Evolutionary conservation across 2,113 vertebrate species (phyloP), one percentile per base, ranked within the genome.

Genomic region (Bombycilla garrulus): DNA sequence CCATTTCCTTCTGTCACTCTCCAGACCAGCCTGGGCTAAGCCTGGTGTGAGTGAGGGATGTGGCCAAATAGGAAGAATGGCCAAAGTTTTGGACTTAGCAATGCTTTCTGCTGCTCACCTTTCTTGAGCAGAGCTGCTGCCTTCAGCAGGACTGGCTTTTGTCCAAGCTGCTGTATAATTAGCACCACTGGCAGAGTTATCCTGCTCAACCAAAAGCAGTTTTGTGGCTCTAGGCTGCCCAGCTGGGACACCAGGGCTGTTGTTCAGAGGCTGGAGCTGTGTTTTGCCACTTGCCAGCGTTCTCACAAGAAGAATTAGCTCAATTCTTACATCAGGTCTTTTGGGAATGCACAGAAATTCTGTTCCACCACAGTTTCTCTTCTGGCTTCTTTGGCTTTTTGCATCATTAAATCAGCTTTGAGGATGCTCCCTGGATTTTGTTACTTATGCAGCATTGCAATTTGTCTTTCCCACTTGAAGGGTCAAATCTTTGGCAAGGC

Each of bases 251-350:
- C 12, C 28, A 2, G 6, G 22, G 20, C 3, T 29, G 36, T n/a
- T 3, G 0, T 36, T 83, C 0, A 0, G 77, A 65, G 50, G 10
- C 45, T 77, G 45, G 29, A 78, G 38, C 45, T 40, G 9, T 33
- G 42, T 66, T 58, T 28, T 61, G n/a, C 58, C 40, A 57, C 25
- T 81, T 90, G 20, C 54, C 82, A 83, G 31, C 10, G 45, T 31
- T 54, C 2, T 8, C 48, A 22, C 18, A 28, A 61, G 38, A 25
- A 67, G 16, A 38, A 66, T 50, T 35, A 26, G 21, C 16, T 86
- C 35, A 53, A 25, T 70, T 20, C 18, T 51, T 62, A 38, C 11
- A 15, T 67, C 21, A 13, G 42, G 19, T 84, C 38, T 42, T 53
- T 40, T 57, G 29, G 36, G 50, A 70, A 73, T 54, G 42, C 47